Evolutionary conservation across 2,888 invertebrate genomes (phyloP), one percentile per base, ranked within the genome.

Genomic region (Syritta pipiens): DNA sequence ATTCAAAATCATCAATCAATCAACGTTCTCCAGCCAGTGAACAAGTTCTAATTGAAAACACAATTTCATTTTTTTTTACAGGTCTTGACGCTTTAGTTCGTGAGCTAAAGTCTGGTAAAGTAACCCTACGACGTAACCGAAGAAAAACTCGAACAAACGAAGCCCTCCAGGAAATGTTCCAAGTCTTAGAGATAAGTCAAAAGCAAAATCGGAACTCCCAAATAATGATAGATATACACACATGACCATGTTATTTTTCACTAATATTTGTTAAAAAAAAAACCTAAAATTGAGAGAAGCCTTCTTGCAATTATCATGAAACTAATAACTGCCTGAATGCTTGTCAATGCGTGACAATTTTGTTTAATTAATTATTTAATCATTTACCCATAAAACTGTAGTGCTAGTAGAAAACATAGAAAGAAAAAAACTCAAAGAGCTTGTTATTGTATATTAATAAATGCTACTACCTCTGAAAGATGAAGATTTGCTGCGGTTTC

Each of bases 71-170:
- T 37, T 3, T 37, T 37, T 6, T n/a, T 82, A 19, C 76, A 89
- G 88, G 88, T 88, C 84, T 89, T 88, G 88, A 89, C 88, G 88
- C 88, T 88, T 83, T 89, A 86, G 86, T 88, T 44, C 85, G 87
- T 12, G 88, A 89, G 82, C 84, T 88, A 10, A 88, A 88, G 83
- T 88, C 87, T 53, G 88, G 88, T 20, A 86, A 85, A 53, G 88
- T 88, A 17, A 88, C 88, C 10, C 81, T 88, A 46, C 84, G 88
- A 46, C 87, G 87, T 51, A 88, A 87, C 82, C 86, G 88, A 44
- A 85, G 88, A 59, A 86, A 84, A 81, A 88, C 88, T 17, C 85
- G 85, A 74, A 87, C 86, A 49, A 88, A 86, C 84, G 87, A 86
- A 82, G 88, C 88, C 68, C 84, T 88, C 6, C 85, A 88, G 83